phyloP scores from a whole-genome alignment of 1,140 invertebrate genomes.

The Meloidogyne chitwoodi region DNA sequence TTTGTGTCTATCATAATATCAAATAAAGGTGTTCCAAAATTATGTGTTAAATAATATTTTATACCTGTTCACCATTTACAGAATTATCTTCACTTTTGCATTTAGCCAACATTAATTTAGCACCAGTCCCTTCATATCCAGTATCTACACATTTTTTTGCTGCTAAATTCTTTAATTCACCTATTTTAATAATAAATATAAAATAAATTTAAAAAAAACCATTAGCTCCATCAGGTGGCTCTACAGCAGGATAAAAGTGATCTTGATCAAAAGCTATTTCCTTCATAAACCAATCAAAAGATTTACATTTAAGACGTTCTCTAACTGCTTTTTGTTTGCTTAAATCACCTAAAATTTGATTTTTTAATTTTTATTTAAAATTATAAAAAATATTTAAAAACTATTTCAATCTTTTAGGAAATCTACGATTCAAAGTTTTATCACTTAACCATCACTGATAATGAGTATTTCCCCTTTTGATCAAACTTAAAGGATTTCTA shows the following conservation, averaged over 20 bases:
- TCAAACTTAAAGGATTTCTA: too few relatives aligned
- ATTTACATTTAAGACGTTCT: conserved; percentile 76
- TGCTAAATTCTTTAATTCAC: conserved; percentile 70
- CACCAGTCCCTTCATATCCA: conserved; percentile 68
- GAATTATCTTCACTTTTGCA: conserved; percentile 67
- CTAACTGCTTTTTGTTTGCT: conserved; percentile 74
- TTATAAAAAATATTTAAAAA: too few relatives aligned
- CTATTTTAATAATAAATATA: conserved; percentile 30
- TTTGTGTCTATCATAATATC: too few relatives aligned
- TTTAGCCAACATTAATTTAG: conserved; percentile 68
- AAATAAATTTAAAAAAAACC: conserved; percentile 59
- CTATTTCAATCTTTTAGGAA: too few relatives aligned
- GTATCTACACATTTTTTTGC: conserved; percentile 75
- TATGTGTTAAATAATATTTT: too few relatives aligned
- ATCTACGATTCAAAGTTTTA: too few relatives aligned
- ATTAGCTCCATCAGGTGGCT: conserved; percentile 79
- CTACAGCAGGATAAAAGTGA: conserved; percentile 82
- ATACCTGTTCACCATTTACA: conserved; percentile 65
- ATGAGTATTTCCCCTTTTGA: too few relatives aligned
- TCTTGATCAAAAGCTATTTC: conserved; percentile 80
- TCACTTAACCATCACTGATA: too few relatives aligned
- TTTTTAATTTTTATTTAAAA: too few relatives aligned
- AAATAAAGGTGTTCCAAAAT: too few relatives aligned
- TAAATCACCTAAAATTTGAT: conserved; percentile 72
- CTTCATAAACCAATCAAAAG: conserved; percentile 93